A percentile compares a stretch with the other conserved stretches of the same genome.
These are phyloP conservation scores for Scomberomorus guttatus DNA, from an alignment of 2,797 vertebrate species.

Conservation along the genomic window DNA sequence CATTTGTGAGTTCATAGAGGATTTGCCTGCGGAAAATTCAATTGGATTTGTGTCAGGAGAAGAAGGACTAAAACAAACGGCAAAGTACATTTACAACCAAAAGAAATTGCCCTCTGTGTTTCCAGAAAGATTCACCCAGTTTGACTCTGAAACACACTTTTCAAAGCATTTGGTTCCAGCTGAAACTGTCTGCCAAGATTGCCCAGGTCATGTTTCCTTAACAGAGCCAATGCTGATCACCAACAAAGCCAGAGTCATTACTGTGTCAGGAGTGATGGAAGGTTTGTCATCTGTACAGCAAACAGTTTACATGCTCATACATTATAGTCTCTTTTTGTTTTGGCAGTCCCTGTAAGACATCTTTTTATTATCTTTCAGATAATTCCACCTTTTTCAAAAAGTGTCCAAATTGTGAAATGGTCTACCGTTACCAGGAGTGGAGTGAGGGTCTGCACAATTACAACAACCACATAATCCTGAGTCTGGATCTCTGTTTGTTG, in stretches of 20 bases:
- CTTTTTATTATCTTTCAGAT: slow-evolving; percentile 13
- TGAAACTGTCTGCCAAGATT: slow-evolving; percentile 24
- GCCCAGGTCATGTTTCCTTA: background rate
- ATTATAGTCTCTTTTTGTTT: background rate
- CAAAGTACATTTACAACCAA: slow-evolving; percentile 17
- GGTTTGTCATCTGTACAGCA: background rate
- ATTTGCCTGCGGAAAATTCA: slow-evolving; percentile 5
- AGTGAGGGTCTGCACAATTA: slow-evolving; percentile 32
- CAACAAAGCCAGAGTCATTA: slow-evolving; percentile 11
- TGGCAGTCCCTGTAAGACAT: background rate
- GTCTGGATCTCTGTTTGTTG: slow-evolving; percentile 11
- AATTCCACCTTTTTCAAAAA: slow-evolving; percentile 21
- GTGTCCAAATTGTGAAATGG: slow-evolving; percentile 29
- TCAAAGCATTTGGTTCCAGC: slow-evolving; percentile 16
- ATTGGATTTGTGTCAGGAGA: background rate
- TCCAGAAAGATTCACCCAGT: background rate
- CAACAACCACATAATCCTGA: slow-evolving; percentile 34
- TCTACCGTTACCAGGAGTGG: slow-evolving; percentile 41
- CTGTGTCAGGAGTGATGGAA: slow-evolving; percentile 10
- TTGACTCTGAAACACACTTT: slow-evolving; percentile 9
- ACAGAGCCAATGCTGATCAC: slow-evolving; percentile 24
- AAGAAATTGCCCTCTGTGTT: slow-evolving; percentile 2
- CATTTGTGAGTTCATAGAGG: background rate
- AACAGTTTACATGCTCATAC: too few relatives aligned
- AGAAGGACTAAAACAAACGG: slow-evolving; percentile 1